phyloP scores from a whole-genome alignment of 2,113 vertebrate genomes.

The Daubentonia madagascariensis region DNA sequence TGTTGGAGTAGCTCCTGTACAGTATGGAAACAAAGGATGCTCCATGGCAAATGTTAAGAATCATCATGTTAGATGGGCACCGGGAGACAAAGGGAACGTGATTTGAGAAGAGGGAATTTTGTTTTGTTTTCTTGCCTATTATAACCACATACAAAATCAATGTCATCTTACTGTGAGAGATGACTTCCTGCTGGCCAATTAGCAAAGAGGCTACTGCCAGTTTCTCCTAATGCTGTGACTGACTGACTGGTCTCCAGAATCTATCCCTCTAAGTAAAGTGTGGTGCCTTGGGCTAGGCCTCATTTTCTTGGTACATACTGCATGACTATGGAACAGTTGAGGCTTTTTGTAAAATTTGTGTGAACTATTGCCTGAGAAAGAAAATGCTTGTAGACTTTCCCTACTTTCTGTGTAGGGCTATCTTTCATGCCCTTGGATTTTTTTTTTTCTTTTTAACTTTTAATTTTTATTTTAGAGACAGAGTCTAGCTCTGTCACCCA shows the following conservation, averaged over 20 bases:
- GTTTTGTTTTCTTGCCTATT: not conserved
- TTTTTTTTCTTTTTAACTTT: too few species aligned
- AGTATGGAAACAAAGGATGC: not conserved
- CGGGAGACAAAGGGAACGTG: not conserved
- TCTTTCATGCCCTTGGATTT: not conserved
- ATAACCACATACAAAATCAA: not conserved
- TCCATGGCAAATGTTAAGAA: not conserved
- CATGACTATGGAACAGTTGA: not conserved
- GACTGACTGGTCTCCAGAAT: not conserved
- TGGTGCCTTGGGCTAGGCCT: not conserved
- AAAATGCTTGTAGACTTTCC: not conserved
- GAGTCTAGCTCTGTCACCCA: not conserved
- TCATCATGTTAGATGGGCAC: fast-evolving
- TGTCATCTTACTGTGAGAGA: not conserved
- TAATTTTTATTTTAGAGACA: not conserved
- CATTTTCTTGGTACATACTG: not conserved
- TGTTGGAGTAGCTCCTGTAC: not conserved
- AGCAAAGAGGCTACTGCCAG: not conserved
- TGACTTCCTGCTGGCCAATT: not conserved
- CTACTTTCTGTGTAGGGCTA: not conserved
- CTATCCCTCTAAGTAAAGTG: not conserved
- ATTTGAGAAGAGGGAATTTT: not conserved
- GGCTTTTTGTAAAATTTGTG: not conserved
- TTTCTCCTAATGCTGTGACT: not conserved
- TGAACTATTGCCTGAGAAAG: not conserved